Base-by-base conservation (phyloP, 2,888 invertebrate species). In the Myathropa florea region DNA sequence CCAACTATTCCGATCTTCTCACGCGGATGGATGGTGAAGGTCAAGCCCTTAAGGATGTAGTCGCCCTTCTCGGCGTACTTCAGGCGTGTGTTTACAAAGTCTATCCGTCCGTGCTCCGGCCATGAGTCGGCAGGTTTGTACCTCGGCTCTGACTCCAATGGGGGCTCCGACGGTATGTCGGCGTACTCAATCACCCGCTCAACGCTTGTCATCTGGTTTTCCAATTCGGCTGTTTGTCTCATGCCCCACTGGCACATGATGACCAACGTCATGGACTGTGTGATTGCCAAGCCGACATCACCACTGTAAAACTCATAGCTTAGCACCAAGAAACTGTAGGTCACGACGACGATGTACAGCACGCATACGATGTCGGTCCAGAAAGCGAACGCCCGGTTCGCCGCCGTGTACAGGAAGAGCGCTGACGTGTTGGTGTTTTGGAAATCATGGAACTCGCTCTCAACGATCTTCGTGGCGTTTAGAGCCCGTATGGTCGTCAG, bases 341-440 rank as follows among this genome's bases (percentile, higher is more conserved):
- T 97, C 0, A 98, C 98, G 57, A 96, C 92, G 0, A 95, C 94
- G 84, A 98, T 97, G 92, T 98, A 99, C 0, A 96, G 89, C 0
- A 97, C 95, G 90, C 98, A 98, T 70, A 98, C 94, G 79, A 97
- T 93, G 92, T 99, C 99, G 89, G 99, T 93, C 95, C 97, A 97
- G 89, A 98, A 95, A 0, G 98, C 98, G 91, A 99, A 98, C 89
- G 98, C 98, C 76, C 98, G 95, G 1, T 97, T 97, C 23, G 97
- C 96, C 0, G 97, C 95, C 39, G 98, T 95, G 91, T 97, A 98
- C 82, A 97, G 93, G 91, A 94, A 94, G 95, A 96, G 96, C 0
- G 97, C 95, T 0, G 96, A 95, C 0, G 96, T 95, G 90, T 97
- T 96, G 0, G 93, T 90, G 89, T 95, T 95, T 89, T 95, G 94